A percentile compares a stretch with the other conserved stretches of the same genome.
Conservation (phyloP, 2,113 vertebrate genomes). For the Manacus vitellinus region DNA sequence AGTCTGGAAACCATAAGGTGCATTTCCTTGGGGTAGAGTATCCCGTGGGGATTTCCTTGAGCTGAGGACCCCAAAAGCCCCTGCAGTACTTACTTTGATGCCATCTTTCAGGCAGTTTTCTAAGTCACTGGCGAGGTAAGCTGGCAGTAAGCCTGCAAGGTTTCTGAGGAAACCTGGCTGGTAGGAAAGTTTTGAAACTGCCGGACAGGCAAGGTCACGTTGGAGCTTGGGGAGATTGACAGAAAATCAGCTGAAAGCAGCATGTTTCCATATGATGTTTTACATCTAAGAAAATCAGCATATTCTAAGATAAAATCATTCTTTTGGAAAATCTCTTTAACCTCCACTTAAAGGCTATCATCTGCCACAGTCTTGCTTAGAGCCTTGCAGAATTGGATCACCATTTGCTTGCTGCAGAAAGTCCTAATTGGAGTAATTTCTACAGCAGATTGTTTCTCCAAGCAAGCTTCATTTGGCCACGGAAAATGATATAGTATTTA, state of each 20-base stretch:
- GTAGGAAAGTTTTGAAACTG: slow-evolving; percentile 22
- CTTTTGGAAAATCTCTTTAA: not conserved
- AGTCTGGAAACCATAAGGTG: not conserved
- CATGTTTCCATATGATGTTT: not conserved
- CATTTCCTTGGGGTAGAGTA: not conserved
- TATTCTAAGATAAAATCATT: not conserved
- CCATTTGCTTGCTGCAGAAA: not conserved
- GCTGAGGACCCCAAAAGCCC: not conserved
- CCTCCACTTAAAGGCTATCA: not conserved
- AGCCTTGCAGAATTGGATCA: not conserved
- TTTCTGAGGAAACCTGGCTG: slow-evolving; percentile 11
- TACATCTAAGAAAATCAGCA: slow-evolving; percentile 1
- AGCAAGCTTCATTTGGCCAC: not conserved
- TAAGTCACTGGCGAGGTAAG: not conserved
- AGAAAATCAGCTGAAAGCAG: slow-evolving; percentile 10
- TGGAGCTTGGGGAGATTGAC: not conserved
- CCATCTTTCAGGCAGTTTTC: not conserved
- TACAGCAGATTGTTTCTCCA: not conserved
- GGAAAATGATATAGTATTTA: not conserved
- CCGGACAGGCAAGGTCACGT: not conserved
- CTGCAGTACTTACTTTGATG: not conserved
- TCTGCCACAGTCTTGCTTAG: not conserved
- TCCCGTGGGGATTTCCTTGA: not conserved
- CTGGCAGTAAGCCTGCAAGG: not conserved
- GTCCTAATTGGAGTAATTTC: not conserved